Conservation (phyloP, 2,113 vertebrate genomes). For the Motacilla alba region DNA sequence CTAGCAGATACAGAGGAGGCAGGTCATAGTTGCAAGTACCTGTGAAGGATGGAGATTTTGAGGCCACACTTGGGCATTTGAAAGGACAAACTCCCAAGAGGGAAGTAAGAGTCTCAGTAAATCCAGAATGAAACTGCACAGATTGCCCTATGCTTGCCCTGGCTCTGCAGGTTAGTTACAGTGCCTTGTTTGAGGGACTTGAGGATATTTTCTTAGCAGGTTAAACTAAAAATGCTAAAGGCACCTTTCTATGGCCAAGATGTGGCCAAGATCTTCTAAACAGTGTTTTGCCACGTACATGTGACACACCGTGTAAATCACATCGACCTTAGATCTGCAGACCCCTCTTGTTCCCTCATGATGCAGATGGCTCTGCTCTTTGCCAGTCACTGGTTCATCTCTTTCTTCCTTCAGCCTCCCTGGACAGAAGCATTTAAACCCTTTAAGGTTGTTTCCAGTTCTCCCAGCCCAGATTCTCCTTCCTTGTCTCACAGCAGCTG, state of each 20-base stretch:
- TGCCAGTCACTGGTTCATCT: neutral
- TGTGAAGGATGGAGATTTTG: neutral
- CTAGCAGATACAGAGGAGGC: neutral
- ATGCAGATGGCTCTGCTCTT: neutral
- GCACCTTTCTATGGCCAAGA: neutral
- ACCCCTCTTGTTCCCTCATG: neutral
- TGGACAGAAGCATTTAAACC: neutral
- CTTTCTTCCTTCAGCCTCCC: neutral
- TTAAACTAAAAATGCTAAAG: neutral
- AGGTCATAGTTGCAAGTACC: neutral
- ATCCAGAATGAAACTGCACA: neutral
- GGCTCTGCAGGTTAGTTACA: neutral
- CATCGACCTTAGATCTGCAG: neutral
- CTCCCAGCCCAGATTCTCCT: neutral
- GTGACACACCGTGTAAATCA: neutral
- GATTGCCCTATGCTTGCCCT: neutral
- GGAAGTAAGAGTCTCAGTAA: neutral
- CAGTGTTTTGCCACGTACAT: accelerated
- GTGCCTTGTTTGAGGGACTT: neutral
- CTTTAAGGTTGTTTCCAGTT: neutral
- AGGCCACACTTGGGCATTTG: accelerated
- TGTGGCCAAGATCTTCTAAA: neutral
- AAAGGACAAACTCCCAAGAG: neutral
- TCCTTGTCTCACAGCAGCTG: neutral
- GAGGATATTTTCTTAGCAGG: neutral